Conservation (phyloP, 1,140 invertebrate species). For the Berghia stephanieae region DNA sequence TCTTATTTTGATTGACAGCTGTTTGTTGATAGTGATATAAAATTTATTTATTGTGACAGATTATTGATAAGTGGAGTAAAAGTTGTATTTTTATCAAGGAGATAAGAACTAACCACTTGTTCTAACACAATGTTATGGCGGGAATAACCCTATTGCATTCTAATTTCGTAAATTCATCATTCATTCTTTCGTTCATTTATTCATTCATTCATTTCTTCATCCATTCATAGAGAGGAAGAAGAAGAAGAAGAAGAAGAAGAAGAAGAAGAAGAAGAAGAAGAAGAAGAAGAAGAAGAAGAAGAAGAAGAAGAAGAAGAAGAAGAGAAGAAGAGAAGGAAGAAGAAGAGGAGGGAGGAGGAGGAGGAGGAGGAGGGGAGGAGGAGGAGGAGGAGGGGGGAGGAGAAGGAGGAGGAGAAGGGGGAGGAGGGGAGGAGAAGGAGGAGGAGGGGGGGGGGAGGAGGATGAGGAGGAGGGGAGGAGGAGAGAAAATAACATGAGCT, state of each 20-base stretch:
- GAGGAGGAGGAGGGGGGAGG: not conserved
- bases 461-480: too few species aligned
- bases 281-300: not conserved
- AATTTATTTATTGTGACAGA: too few species aligned
- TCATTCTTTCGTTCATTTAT: not conserved
- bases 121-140: not conserved
- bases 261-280: not conserved
- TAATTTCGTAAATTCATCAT: not conserved
- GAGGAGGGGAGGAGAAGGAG: not conserved
- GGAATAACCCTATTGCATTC: not conserved
- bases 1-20: too few species aligned
- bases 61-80: too few species aligned
- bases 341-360: not conserved
- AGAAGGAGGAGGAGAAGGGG: not conserved
- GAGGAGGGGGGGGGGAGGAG: not conserved
- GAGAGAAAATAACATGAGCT: too few species aligned
- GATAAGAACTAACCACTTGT: constrained; percentile 52
- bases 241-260: not conserved
- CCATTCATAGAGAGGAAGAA: not conserved
- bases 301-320: not conserved
- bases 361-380: not conserved
- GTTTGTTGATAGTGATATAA: too few species aligned
- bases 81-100: constrained; percentile 73
- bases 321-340: not conserved
- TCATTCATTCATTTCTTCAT: not conserved